phyloP scores from a whole-genome alignment of 2,113 vertebrate genomes.

The Pithys albifrons region DNA sequence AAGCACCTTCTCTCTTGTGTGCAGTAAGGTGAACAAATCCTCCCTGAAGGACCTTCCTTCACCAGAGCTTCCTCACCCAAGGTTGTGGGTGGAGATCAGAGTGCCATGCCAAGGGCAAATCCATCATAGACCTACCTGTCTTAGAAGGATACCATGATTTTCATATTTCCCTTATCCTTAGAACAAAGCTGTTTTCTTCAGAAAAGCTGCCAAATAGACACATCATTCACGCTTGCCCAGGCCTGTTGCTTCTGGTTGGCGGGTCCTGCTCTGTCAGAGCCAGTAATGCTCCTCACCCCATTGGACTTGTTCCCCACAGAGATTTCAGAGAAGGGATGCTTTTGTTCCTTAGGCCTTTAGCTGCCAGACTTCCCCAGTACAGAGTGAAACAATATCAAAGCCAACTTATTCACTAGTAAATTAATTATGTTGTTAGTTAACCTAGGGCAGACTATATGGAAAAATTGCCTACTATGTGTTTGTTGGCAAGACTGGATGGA shows the following conservation, averaged over 20 bases:
- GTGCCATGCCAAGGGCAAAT: background rate
- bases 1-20: background rate
- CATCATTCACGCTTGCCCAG: background rate
- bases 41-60: background rate
- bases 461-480: background rate
- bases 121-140: background rate
- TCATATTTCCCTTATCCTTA: background rate
- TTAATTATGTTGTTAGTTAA: conserved; percentile 14
- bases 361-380: background rate
- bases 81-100: fast-evolving
- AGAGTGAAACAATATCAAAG: background rate
- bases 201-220: background rate
- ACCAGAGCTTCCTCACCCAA: background rate
- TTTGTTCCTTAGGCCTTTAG: background rate
- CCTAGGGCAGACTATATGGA: background rate
- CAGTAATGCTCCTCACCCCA: background rate
- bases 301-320: background rate
- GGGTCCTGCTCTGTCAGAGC: background rate
- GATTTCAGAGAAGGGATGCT: background rate
- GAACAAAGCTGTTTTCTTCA: background rate
- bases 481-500: background rate
- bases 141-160: fast-evolving
- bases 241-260: background rate
- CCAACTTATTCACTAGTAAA: background rate
- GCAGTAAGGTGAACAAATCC: background rate